A percentile compares a stretch with the other conserved stretches of the same genome.
Conservation (phyloP, 92 coral and sea anemone species). For the Scolanthus callimorphus region DNA sequence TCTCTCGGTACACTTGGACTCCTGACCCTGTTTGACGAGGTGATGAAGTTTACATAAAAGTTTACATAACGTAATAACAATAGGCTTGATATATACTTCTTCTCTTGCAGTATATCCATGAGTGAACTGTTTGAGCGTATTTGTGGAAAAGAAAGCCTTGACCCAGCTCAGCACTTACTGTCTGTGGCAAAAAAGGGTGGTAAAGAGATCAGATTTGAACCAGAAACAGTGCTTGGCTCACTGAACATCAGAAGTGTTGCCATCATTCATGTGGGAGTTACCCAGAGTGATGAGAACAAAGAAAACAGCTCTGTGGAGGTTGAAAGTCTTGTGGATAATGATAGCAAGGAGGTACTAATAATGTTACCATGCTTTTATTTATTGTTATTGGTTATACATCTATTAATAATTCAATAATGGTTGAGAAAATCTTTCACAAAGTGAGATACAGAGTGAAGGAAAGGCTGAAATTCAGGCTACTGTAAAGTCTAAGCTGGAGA, state of each 20-base stretch:
- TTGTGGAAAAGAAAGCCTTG: constrained; percentile 62
- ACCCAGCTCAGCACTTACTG: constrained; percentile 47
- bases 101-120: constrained; percentile 76
- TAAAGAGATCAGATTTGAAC: constrained; percentile 54
- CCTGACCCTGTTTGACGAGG: too few species aligned
- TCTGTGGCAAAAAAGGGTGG: constrained; percentile 57
- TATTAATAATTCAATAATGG: too few species aligned
- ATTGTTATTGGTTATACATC: too few species aligned
- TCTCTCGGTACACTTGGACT: too few species aligned
- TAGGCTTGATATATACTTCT: too few species aligned
- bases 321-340: constrained; percentile 33
- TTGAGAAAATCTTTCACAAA: too few species aligned
- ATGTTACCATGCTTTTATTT: too few species aligned
- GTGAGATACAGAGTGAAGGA: too few species aligned
- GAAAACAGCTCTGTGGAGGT: constrained; percentile 3
- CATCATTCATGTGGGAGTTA: constrained; percentile 34
- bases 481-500: too few species aligned
- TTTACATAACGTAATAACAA: too few species aligned
- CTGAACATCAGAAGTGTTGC: constrained; percentile 66
- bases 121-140: constrained; percentile 69
- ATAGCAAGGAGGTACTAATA: constrained; percentile 35
- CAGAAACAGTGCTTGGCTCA: constrained; percentile 73
- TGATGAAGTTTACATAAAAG: too few species aligned
- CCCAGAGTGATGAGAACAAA: constrained; percentile 11
- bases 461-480: too few species aligned